phyloP scores from a whole-genome alignment of 2,113 vertebrate genomes.

The Caranx melampygus region DNA sequence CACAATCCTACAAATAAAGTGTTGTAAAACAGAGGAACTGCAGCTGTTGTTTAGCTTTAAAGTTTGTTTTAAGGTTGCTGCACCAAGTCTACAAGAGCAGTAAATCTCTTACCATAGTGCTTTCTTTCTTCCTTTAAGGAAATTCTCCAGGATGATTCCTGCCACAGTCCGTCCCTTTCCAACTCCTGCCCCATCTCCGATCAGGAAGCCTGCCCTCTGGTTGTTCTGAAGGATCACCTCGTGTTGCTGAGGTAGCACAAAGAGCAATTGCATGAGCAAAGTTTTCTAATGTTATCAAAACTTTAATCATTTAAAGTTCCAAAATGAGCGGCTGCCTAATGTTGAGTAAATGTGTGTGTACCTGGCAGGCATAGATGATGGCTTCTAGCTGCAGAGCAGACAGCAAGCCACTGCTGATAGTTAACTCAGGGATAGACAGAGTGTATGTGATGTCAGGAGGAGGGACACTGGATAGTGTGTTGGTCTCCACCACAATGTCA shows the following conservation, averaged over 20 bases:
- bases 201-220: constrained; percentile 96
- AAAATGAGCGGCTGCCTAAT: background rate
- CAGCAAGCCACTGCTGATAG: constrained; percentile 85
- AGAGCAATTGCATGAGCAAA: background rate
- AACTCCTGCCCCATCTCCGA: constrained; percentile 95
- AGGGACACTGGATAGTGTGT: constrained; percentile 96
- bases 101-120: constrained; percentile 89
- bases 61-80: background rate
- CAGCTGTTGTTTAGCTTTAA: background rate
- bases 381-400: constrained; percentile 98
- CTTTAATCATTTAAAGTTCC: background rate
- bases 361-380: constrained; percentile 97
- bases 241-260: constrained; percentile 88
- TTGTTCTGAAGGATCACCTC: constrained; percentile 94
- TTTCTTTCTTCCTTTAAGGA: constrained; percentile 92
- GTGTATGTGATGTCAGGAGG: constrained; percentile 95
- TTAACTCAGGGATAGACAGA: constrained; percentile 86
- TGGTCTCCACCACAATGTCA: constrained; percentile 97
- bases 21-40: background rate
- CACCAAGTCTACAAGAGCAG: background rate
- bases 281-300: background rate
- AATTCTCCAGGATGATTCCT: constrained; percentile 96
- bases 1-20: constrained; percentile 11
- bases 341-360: constrained; percentile 60
- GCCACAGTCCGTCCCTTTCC: constrained; percentile 97